Evolutionary conservation across 2,113 vertebrate species (phyloP).

Genomic region (Marmota flaviventris): DNA sequence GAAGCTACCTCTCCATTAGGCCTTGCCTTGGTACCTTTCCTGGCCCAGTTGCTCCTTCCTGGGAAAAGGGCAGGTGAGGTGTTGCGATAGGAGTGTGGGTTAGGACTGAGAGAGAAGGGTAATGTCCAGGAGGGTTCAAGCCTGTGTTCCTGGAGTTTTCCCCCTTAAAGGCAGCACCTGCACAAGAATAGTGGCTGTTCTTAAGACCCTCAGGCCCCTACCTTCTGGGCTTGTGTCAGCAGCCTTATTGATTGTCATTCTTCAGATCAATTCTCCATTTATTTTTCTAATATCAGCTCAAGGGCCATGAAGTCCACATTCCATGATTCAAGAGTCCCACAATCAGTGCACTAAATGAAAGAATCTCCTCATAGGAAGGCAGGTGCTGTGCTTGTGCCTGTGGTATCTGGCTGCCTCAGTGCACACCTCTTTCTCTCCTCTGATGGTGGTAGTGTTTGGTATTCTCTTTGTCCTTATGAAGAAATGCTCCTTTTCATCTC

Average conservation of each 20-base stretch:
- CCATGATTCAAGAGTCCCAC: neutral
- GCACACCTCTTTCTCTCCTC: neutral
- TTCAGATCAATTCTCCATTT: neutral
- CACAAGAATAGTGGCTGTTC: rapidly evolving
- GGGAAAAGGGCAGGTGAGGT: neutral
- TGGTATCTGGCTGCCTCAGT: neutral
- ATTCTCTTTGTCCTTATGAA: neutral
- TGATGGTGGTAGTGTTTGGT: neutral
- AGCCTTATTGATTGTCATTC: neutral
- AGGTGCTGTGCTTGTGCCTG: neutral
- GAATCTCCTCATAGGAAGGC: neutral
- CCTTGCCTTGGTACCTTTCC: neutral
- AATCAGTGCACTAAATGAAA: neutral
- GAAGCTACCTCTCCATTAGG: neutral
- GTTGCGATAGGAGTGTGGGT: neutral
- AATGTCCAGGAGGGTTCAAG: neutral
- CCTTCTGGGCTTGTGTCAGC: neutral
- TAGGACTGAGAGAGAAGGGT: neutral
- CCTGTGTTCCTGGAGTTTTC: neutral
- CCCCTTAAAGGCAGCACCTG: neutral
- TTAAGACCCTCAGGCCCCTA: too few relatives aligned
- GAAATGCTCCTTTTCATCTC: neutral
- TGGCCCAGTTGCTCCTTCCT: neutral
- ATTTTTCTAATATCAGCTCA: neutral
- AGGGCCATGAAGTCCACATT: neutral